These are phyloP conservation scores for Chamaetylas fuelleborni DNA, from an alignment of 2,113 vertebrate species.

Conservation along the genomic window DNA sequence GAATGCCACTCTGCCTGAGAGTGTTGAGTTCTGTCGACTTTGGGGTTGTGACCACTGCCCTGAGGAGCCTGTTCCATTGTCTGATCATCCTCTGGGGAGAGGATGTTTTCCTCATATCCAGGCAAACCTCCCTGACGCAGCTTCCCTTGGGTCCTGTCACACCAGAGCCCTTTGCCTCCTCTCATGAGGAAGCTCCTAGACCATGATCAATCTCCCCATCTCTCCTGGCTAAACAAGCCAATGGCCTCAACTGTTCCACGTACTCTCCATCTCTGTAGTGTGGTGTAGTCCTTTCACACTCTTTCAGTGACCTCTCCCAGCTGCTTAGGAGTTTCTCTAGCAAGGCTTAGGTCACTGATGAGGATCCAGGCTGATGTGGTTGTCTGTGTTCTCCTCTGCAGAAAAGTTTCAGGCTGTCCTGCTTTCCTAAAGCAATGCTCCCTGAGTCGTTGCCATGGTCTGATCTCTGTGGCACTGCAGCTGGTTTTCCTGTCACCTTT, in stretches of 20 bases:
- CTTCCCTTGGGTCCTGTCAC: not conserved
- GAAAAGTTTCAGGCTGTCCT: not conserved
- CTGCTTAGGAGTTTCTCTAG: not conserved
- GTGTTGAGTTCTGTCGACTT: not conserved
- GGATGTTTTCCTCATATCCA: not conserved
- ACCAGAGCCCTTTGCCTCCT: not conserved
- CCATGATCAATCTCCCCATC: not conserved
- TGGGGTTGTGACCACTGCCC: not conserved
- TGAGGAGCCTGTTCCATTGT: not conserved
- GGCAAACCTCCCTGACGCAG: not conserved
- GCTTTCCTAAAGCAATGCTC: not conserved
- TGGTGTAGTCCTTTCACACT: not conserved
- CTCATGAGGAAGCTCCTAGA: not conserved
- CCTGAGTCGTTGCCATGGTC: not conserved
- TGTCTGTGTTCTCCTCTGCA: rapidly evolving
- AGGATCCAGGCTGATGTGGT: not conserved
- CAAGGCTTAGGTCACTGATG: not conserved
- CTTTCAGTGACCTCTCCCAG: not conserved
- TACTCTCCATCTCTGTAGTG: not conserved
- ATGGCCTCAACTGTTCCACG: not conserved
- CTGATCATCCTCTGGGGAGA: too few relatives aligned
- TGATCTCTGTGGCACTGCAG: too few relatives aligned
- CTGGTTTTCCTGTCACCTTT: not conserved
- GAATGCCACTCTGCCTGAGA: not conserved
- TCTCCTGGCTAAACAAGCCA: not conserved